Evolutionary conservation across 2,797 vertebrate genomes (phyloP).

Genomic region (Tadarida brasiliensis): DNA sequence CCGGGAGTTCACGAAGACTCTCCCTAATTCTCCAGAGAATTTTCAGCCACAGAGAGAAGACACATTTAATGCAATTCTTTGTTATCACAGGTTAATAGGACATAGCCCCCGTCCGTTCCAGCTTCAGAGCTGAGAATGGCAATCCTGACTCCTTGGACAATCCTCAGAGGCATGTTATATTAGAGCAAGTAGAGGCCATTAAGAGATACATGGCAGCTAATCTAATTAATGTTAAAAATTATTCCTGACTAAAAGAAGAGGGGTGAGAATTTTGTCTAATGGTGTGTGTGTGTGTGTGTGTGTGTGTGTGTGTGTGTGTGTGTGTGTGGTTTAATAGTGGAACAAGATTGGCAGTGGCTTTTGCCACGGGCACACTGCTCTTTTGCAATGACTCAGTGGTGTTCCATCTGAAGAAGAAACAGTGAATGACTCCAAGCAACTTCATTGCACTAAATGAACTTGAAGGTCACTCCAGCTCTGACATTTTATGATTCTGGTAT

Average conservation of each 20-base stretch:
- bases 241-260: neutral
- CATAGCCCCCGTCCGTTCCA: neutral
- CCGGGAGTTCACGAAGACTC: neutral
- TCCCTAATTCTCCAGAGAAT: neutral
- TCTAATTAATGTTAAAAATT: neutral
- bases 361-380: neutral
- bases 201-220: neutral
- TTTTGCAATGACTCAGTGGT: neutral
- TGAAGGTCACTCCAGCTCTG: neutral
- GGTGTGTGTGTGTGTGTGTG: neutral
- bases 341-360: neutral
- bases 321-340: neutral
- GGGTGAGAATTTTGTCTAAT: neutral
- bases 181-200: neutral
- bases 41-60: neutral
- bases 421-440: neutral
- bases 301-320: neutral
- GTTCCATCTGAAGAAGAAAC: neutral
- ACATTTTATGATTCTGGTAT: neutral
- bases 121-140: neutral
- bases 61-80: neutral
- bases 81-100: neutral
- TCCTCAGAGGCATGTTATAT: neutral
- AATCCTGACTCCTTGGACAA: neutral
- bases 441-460: neutral